Conservation (phyloP, 2,113 vertebrate species). For the Pavo muticus region DNA sequence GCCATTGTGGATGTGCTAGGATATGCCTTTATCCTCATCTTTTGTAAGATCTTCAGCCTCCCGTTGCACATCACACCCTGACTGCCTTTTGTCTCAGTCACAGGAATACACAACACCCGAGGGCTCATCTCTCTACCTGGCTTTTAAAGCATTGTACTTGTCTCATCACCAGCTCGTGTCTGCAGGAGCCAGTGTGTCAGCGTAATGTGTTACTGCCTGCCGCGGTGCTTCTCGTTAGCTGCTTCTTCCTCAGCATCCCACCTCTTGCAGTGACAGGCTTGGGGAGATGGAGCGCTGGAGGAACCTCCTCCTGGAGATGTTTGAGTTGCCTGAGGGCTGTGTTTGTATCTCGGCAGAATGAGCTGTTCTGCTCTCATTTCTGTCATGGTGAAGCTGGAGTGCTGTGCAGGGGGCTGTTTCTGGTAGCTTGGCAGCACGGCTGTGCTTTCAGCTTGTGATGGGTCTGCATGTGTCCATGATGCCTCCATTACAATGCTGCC, state of each 20-base stretch:
- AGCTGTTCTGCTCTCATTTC: background rate
- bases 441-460: background rate
- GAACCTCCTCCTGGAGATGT: background rate
- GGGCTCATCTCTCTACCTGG: constrained; percentile 5
- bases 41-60: background rate
- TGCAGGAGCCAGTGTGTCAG: background rate
- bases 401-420: accelerated
- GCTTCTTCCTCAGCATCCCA: background rate
- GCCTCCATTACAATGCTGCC: background rate
- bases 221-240: background rate
- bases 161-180: background rate
- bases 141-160: background rate
- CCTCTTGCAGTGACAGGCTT: background rate
- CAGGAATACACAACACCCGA: background rate
- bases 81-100: constrained; percentile 20
- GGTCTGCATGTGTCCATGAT: background rate
- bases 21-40: background rate
- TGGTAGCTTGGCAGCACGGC: background rate
- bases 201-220: background rate
- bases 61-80: background rate
- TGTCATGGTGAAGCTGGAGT: background rate
- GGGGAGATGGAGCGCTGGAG: background rate
- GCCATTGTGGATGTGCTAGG: background rate
- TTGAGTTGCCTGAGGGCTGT: background rate
- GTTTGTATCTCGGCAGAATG: background rate